phyloP scores from a whole-genome alignment of 2,797 vertebrate genomes.

The Ctenopoma multispine region DNA sequence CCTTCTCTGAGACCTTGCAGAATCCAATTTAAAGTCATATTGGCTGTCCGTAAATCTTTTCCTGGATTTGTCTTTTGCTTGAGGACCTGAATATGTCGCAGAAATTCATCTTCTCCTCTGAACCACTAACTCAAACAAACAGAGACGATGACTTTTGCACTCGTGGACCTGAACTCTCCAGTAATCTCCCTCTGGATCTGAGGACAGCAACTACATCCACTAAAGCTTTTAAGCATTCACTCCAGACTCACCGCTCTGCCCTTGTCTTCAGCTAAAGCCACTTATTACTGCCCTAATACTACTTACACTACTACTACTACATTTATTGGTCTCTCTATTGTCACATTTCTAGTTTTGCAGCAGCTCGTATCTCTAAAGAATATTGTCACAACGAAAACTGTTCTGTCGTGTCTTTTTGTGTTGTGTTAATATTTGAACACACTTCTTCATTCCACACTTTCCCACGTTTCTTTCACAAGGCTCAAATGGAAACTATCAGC shows the following conservation, averaged over 20 bases:
- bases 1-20: background rate
- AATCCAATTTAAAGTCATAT: slow-evolving; percentile 7
- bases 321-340: too few relatives aligned
- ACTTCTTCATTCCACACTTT: too few relatives aligned
- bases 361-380: too few relatives aligned
- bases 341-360: too few relatives aligned
- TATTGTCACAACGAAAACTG: too few relatives aligned
- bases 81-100: background rate
- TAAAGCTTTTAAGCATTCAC: slow-evolving; percentile 56
- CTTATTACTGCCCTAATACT: slow-evolving; percentile 29
- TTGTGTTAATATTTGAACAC: too few relatives aligned
- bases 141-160: slow-evolving; percentile 21
- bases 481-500: background rate
- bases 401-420: too few relatives aligned
- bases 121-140: background rate
- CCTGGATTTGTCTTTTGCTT: slow-evolving; percentile 7
- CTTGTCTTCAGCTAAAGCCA: slow-evolving; percentile 41
- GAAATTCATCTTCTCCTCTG: slow-evolving; percentile 22
- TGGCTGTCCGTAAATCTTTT: slow-evolving; percentile 14
- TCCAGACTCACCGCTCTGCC: slow-evolving; percentile 24
- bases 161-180: slow-evolving; percentile 56
- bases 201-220: slow-evolving; percentile 41
- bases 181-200: slow-evolving; percentile 59
- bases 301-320: background rate
- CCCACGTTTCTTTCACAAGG: too few relatives aligned